Percentiles rank a stretch among this genome's conserved stretches.
Conservation (phyloP, 2,888 invertebrate genomes). For the Mongoloraphidia duomilia region DNA sequence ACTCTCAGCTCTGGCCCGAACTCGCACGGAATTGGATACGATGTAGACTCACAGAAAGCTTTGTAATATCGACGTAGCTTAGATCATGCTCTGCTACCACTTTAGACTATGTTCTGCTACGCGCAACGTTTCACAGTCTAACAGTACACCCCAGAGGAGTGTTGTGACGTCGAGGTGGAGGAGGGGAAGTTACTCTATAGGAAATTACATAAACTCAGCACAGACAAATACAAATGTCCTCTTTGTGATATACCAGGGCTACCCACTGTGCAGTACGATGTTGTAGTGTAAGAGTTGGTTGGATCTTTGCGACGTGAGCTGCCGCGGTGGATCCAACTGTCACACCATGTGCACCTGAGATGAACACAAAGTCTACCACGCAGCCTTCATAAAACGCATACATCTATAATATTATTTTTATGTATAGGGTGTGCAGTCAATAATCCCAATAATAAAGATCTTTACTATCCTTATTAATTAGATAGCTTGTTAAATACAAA, state of each 20-base stretch:
- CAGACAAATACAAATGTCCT: constrained; percentile 36
- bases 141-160: constrained; percentile 25
- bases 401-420: too few species aligned
- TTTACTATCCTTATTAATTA: too few species aligned
- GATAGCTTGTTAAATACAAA: too few species aligned
- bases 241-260: constrained; percentile 29
- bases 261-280: constrained; percentile 25
- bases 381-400: too few species aligned
- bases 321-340: too few species aligned
- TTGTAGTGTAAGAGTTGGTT: too few species aligned
- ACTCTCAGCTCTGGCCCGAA: constrained; percentile 21
- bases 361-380: too few species aligned
- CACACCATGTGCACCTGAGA: too few species aligned
- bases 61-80: constrained; percentile 30
- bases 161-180: constrained; percentile 16
- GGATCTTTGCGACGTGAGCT: too few species aligned
- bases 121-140: constrained; percentile 22
- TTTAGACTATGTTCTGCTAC: too few species aligned
- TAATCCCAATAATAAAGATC: too few species aligned
- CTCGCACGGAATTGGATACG: constrained; percentile 33
- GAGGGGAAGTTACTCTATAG: constrained; percentile 31
- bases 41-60: constrained; percentile 34
- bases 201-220: constrained; percentile 38
- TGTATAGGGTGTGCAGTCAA: too few species aligned
- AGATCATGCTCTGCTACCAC: constrained; percentile 21